Base-by-base conservation (phyloP, 2,888 invertebrate genomes). In the Caenorhabditis uteleia region DNA sequence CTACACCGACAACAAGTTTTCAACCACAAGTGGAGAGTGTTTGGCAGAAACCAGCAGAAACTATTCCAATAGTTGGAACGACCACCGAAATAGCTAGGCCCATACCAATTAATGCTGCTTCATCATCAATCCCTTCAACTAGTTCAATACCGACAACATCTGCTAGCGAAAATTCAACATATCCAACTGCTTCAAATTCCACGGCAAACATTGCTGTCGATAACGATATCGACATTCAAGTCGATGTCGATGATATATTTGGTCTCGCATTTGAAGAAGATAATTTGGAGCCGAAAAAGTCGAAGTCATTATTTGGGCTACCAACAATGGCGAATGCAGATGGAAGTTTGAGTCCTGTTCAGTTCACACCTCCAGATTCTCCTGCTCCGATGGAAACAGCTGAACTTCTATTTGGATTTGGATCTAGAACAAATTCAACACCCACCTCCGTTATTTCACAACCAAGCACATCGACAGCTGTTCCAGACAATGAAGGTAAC, bases 341-440 rank as follows among this genome's bases (percentile, higher is more conserved):
- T 18, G 20, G 26, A 36, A 56, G 47, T 1, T 38, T 60, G 0
- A 66, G 66, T 45, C 59, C 66, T 21, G 44, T 44, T 6, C 48
- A 77, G 72, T 77, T 77, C 51, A 77, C 77, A n/a, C 77, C 77
- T 2, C 77, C 77, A 2, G 77, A 77, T 43, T 77, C 77, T 6
- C 77, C 77, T 36, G 40, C 46, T 3, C 45, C 36, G 1, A 47
- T 43, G 16, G 10, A 53, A 1, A 51, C 64, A 33, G 21, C 51
- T 8, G 65, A 53, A 25, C 40, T 40, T 14, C 16, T 69, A 2
- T 57, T 56, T 27, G 56, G 57, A 25, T 21, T 60, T 2, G 36
- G 18, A 23, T 20, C 16, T 21, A 16, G 26, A 10, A 51, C 43
- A 43, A 43, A 26, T 6, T 38, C 53, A 14, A 39, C 31, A 14